These are phyloP conservation scores for Calameuta pallipes DNA, from an alignment of 2,888 invertebrate species.

Conservation along the genomic window DNA sequence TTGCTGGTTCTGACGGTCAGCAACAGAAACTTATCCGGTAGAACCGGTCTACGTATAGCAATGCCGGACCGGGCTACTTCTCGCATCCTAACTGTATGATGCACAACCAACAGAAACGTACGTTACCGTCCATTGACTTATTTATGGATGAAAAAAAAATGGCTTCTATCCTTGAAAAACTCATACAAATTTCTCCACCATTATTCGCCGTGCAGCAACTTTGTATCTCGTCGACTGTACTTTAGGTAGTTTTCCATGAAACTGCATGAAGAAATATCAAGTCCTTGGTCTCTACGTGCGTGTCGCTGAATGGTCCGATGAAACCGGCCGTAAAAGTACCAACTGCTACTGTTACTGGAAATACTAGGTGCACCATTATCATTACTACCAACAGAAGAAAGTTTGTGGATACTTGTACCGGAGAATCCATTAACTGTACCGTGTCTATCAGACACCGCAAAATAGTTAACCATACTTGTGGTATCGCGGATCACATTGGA, in stretches of 20 bases:
- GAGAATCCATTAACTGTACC: slow-evolving; percentile 28
- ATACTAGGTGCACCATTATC: not conserved
- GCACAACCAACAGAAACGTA: not conserved
- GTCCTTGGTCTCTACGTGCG: not conserved
- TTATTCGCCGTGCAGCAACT: not conserved
- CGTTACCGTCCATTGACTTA: not conserved
- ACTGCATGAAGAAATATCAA: not conserved
- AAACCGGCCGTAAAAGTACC: not conserved
- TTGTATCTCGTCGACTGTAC: not conserved
- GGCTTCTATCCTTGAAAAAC: not conserved
- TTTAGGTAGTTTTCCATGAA: not conserved
- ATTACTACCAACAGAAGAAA: slow-evolving; percentile 30
- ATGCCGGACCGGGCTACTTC: not conserved
- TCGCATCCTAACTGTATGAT: not conserved
- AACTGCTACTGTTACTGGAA: not conserved
- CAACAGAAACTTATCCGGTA: slow-evolving; percentile 42
- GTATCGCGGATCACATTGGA: slow-evolving; percentile 36
- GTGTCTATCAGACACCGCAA: slow-evolving; percentile 29
- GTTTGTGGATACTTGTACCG: slow-evolving; percentile 26
- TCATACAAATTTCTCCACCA: not conserved
- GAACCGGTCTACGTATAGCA: slow-evolving; percentile 46
- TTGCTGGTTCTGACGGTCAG: slow-evolving; percentile 12
- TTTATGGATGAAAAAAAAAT: not conserved
- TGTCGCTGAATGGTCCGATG: not conserved
- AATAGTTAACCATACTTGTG: slow-evolving; percentile 20